phyloP scores from a whole-genome alignment of 1,140 invertebrate species.

The Agrypnia vestita region DNA sequence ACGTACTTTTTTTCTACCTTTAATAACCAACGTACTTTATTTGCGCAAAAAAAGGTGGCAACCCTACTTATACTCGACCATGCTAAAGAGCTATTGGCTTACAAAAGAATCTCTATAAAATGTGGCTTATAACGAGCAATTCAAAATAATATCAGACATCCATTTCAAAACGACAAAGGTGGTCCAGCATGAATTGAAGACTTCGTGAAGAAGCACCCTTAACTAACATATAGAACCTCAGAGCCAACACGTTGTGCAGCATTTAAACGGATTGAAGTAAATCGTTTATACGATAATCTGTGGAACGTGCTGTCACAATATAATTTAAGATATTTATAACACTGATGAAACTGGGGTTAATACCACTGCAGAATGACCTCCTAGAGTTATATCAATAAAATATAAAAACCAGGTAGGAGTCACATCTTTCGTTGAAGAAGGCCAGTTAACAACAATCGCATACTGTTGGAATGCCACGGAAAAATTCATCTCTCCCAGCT shows the following conservation, averaged over 20 bases:
- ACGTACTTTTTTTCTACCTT: too few species aligned
- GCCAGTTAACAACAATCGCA: conserved; percentile 63
- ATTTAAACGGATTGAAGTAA: conserved; percentile 36
- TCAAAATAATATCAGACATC: too few species aligned
- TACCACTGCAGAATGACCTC: conserved; percentile 61
- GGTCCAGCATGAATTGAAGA: conserved; percentile 32
- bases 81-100: too few species aligned
- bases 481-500: conserved; percentile 61
- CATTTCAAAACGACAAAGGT: conserved; percentile 20
- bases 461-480: conserved; percentile 63
- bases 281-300: conserved; percentile 44
- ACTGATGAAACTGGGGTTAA: conserved; percentile 63
- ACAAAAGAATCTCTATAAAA: too few species aligned
- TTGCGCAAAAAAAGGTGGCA: too few species aligned
- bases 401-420: conserved; percentile 63
- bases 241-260: conserved; percentile 37
- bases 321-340: too few species aligned
- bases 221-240: conserved; percentile 8
- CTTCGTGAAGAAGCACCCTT: conserved; percentile 20
- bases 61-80: too few species aligned
- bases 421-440: conserved; percentile 62
- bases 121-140: too few species aligned
- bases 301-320: too few species aligned
- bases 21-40: too few species aligned
- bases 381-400: conserved; percentile 62